Percentiles rank a stretch among this genome's conserved stretches.
Evolutionary conservation across 2,113 vertebrate species (phyloP).

Genomic region (Tetraodon nigroviridis): DNA sequence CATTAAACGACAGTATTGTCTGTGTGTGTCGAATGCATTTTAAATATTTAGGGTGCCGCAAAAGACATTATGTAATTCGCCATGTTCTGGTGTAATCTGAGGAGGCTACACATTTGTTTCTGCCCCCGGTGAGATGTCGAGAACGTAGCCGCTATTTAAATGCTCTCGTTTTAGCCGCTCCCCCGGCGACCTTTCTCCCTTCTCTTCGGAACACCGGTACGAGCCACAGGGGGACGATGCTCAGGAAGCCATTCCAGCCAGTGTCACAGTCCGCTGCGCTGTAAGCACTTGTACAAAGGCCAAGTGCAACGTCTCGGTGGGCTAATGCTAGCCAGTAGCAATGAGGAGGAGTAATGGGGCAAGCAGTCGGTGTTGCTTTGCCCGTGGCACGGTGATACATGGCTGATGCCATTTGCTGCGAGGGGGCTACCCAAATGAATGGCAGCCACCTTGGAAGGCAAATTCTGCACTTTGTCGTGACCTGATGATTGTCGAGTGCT

Average conservation of each 20-base stretch:
- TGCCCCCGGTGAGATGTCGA: slow-evolving; percentile 5
- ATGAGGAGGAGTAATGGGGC: slow-evolving; percentile 57
- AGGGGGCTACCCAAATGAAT: slow-evolving; percentile 5
- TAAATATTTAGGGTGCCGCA: too few species aligned
- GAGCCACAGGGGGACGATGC: slow-evolving; percentile 38
- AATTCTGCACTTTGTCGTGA: slow-evolving; percentile 19
- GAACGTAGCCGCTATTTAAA: slow-evolving; percentile 32
- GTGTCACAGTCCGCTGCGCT: slow-evolving; percentile 33
- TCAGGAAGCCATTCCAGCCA: slow-evolving; percentile 43
- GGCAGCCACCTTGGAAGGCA: slow-evolving; percentile 27
- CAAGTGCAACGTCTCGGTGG: slow-evolving; percentile 54
- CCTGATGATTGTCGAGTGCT: slow-evolving; percentile 18
- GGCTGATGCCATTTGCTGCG: slow-evolving; percentile 33
- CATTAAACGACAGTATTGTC: not conserved
- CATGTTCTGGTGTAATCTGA: too few species aligned
- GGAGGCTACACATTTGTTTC: not conserved
- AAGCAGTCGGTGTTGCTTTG: slow-evolving; percentile 55
- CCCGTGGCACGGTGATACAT: slow-evolving; percentile 46
- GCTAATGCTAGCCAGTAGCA: slow-evolving; percentile 51
- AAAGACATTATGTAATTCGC: too few species aligned
- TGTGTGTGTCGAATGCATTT: too few species aligned
- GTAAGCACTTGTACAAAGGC: slow-evolving; percentile 52
- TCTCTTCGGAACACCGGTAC: slow-evolving; percentile 20
- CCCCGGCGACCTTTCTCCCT: slow-evolving; percentile 1
- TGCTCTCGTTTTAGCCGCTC: slow-evolving; percentile 24